Conservation (phyloP, 2,888 invertebrate genomes). For the Latrodectus hesperus region DNA sequence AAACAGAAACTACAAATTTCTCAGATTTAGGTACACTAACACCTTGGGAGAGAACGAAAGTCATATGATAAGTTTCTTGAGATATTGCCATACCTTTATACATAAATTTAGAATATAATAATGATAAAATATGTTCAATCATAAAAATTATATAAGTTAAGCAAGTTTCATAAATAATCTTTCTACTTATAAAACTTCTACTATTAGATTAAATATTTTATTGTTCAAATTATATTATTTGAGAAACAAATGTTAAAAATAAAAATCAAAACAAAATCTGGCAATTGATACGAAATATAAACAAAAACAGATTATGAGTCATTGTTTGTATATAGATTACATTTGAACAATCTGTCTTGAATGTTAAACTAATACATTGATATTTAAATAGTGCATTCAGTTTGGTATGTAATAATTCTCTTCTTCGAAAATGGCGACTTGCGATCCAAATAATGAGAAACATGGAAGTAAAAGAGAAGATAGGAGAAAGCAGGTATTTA, state of each 20-base stretch:
- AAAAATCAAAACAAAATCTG: neutral
- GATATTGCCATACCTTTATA: slow-evolving; percentile 13
- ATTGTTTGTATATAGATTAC: neutral
- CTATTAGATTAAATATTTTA: too few species aligned
- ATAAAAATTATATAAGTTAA: neutral
- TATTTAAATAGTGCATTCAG: too few species aligned
- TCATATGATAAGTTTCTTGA: slow-evolving; percentile 42
- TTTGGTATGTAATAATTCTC: too few species aligned
- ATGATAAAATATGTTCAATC: neutral
- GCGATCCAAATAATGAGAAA: slow-evolving; percentile 25
- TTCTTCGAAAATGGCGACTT: slow-evolving; percentile 49
- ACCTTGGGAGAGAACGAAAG: slow-evolving; percentile 33
- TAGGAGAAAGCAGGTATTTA: slow-evolving; percentile 49
- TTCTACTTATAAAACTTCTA: too few species aligned
- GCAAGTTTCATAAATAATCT: too few species aligned
- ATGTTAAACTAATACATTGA: too few species aligned
- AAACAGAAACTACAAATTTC: neutral
- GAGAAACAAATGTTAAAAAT: neutral
- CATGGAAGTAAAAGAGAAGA: slow-evolving; percentile 47
- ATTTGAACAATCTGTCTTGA: neutral
- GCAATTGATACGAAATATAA: neutral
- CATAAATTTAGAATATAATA: neutral
- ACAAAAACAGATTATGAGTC: neutral
- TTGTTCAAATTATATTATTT: too few species aligned
- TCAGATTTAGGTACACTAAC: neutral